A percentile compares a stretch with the other conserved stretches of the same genome.
These are phyloP conservation scores for Gopherus evgoodei DNA, from an alignment of 2,113 vertebrate genomes.

Conservation along the genomic window DNA sequence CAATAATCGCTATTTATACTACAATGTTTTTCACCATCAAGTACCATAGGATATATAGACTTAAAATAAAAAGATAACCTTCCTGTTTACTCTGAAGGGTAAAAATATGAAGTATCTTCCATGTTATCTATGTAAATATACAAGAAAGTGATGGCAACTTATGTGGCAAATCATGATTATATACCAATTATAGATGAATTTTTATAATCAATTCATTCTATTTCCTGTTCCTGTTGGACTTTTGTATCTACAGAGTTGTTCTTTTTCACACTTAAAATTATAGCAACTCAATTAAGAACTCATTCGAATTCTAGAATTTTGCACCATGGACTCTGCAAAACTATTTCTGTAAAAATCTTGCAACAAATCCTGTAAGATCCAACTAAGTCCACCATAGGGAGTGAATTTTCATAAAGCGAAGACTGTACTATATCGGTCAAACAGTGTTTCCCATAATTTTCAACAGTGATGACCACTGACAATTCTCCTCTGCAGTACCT, in stretches of 20 bases:
- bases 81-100: background rate
- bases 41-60: background rate
- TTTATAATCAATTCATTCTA: background rate
- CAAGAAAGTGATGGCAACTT: background rate
- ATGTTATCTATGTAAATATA: background rate
- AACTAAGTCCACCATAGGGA: background rate
- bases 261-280: background rate
- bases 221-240: background rate
- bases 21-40: background rate
- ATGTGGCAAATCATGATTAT: background rate
- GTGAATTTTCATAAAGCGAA: background rate
- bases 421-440: background rate
- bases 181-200: background rate
- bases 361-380: background rate
- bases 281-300: background rate
- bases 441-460: background rate
- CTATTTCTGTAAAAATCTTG: background rate
- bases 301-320: background rate
- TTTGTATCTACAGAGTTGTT: background rate
- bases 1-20: background rate
- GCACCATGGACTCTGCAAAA: background rate
- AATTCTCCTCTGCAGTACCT: accelerated
- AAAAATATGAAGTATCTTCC: background rate
- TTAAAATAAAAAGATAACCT: background rate
- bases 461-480: background rate